A percentile compares a stretch with the other conserved stretches of the same genome.
Evolutionary conservation across 2,888 invertebrate species (phyloP).

Genomic region (Herminia tarsipennalis): DNA sequence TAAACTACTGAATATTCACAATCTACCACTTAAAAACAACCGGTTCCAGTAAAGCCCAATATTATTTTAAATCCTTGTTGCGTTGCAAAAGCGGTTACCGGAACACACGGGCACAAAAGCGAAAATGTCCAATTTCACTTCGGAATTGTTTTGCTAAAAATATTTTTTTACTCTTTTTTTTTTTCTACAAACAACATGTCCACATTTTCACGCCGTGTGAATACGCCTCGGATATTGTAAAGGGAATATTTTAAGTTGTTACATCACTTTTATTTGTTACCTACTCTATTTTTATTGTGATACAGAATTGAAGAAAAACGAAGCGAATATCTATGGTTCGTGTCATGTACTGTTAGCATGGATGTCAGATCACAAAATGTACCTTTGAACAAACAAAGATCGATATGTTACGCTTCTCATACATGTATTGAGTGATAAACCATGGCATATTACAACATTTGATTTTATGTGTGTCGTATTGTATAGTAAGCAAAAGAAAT

Average conservation of each 20-base stretch:
- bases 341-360: too few species aligned
- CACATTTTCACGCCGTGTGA: conserved; percentile 50
- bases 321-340: too few species aligned
- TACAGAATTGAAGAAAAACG: not conserved
- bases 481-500: not conserved
- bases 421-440: too few species aligned
- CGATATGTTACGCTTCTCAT: too few species aligned
- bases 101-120: conserved; percentile 47
- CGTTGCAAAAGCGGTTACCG: conserved; percentile 38
- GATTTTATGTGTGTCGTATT: not conserved
- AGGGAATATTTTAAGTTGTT: conserved; percentile 34
- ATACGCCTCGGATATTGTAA: conserved; percentile 45
- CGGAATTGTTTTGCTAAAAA: conserved; percentile 53
- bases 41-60: conserved; percentile 34
- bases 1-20: conserved; percentile 1
- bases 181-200: conserved; percentile 42
- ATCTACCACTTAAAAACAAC: conserved; percentile 13
- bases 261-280: conserved; percentile 17
- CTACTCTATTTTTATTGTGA: conserved; percentile 8
- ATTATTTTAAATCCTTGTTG: conserved; percentile 42
- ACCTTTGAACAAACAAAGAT: too few species aligned
- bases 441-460: too few species aligned
- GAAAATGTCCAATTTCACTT: conserved; percentile 49
- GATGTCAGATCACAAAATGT: too few species aligned
- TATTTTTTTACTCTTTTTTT: conserved; percentile 29